Conservation (phyloP, 1,140 invertebrate species). For the Drusus annulatus region DNA sequence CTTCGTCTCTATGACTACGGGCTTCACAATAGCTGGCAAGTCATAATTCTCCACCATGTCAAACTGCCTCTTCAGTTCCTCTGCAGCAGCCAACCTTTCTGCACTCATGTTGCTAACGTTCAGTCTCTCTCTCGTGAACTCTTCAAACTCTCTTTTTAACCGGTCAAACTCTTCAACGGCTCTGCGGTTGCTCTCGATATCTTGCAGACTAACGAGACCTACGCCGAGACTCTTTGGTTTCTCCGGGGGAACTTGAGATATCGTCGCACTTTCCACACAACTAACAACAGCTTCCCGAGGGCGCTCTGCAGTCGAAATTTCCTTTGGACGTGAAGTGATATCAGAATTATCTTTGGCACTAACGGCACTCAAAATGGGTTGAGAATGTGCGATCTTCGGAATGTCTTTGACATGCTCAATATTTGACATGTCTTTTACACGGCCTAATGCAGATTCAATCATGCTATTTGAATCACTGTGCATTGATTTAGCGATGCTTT, state of each 20-base stretch:
- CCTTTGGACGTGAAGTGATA: background rate
- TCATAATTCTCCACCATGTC: constrained; percentile 49
- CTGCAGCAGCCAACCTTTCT: constrained; percentile 23
- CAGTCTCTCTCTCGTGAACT: constrained; percentile 25
- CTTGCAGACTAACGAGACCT: background rate
- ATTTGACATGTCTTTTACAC: too few species aligned
- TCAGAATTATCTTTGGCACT: background rate
- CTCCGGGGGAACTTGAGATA: background rate
- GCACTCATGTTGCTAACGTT: background rate
- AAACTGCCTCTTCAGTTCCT: constrained; percentile 46
- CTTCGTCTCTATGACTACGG: background rate
- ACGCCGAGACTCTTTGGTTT: background rate
- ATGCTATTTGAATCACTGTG: background rate
- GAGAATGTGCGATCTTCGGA: background rate
- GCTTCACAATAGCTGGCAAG: background rate
- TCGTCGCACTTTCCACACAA: too few species aligned
- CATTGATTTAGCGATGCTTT: background rate
- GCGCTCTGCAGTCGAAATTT: too few species aligned
- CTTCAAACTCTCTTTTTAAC: constrained; percentile 33
- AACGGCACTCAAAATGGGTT: background rate
- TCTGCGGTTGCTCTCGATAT: constrained; percentile 9
- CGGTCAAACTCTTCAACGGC: constrained; percentile 33
- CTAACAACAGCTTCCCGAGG: too few species aligned
- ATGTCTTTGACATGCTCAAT: background rate
- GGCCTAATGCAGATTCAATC: too few species aligned